Base-by-base conservation (phyloP, 2,797 vertebrate species). In the Platyrinchus mystaceus region DNA sequence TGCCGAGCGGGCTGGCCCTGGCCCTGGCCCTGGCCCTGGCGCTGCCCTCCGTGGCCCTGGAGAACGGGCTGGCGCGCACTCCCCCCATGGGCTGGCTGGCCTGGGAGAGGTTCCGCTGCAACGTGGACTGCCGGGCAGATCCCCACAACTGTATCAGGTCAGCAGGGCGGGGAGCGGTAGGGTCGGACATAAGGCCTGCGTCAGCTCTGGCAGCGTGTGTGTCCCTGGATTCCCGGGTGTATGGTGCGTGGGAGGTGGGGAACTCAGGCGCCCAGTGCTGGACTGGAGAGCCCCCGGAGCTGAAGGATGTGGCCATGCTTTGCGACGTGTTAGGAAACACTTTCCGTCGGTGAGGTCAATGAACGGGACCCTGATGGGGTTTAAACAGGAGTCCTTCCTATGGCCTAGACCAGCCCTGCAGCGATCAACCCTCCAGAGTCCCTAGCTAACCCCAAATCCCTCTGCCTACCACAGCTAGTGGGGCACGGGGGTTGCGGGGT, bases 21-120 rank as follows among this genome's bases (percentile, higher is more conserved):
- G 88, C 53, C 0, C 3, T 89, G 56, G 50, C 16, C 8, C 3
- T 47, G 58, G 92, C 73, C 4, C 9, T 96, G 95, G 8, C 94
- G 4, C 91, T 88, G 52, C 62, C 60, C 62, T 87, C 89, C 44
- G 73, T 91, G 10, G 97, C 97, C 47, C 96, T 99, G 78, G 98
- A 99, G 81, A 99, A 99, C 28, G 99, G 99, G 20, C 94, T 99
- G 83, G 98, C 99, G 96, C 97, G 76, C 93, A 99, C 97, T 2
- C 99, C 99, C 32, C 99, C 99, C 14, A 99, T 99, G 99, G 99
- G 99, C 88, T 99, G 99, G 99, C 87, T 99, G 97, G 97, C 99
- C 39, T 99, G 99, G 99, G 99, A 99, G 70, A 98, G 99, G 16
- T 99, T 98, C 92, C 98, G 99, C 94, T 99, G 99, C 84, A 98